phyloP scores from a whole-genome alignment of 2,888 invertebrate species.

The Scaptomyza reducta region DNA sequence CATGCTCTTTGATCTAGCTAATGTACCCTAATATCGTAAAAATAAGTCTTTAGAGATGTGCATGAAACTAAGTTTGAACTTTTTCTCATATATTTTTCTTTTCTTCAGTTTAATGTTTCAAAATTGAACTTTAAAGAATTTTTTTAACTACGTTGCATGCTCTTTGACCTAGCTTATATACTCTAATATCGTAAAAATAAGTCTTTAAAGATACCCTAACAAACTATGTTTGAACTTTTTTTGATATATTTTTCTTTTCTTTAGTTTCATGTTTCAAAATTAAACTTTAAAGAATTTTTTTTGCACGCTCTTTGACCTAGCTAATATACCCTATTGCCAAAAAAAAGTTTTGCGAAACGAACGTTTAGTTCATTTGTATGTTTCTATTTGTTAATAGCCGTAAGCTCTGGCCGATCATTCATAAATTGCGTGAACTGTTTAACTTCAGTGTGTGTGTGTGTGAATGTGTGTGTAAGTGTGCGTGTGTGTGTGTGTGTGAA shows the following conservation, averaged over 20 bases:
- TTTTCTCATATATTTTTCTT: not conserved
- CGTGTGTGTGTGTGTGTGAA: conserved; percentile 31
- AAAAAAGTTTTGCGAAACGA: conserved; percentile 32
- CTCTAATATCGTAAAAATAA: conserved; percentile 43
- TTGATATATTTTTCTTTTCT: not conserved
- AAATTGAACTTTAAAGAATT: no score
- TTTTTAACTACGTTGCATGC: no score
- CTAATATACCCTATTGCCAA: conserved; percentile 8
- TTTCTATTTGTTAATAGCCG: conserved; percentile 71
- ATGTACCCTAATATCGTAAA: conserved; percentile 38
- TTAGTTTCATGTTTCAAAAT: no score
- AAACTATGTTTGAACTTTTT: not conserved
- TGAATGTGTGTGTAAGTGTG: conserved; percentile 17
- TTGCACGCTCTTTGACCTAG: not conserved
- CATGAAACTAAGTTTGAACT: not conserved
- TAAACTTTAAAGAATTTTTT: no score
- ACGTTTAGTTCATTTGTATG: conserved; percentile 1
- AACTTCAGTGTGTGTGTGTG: conserved; percentile 25
- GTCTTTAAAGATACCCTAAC: conserved; percentile 21
- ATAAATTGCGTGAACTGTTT: conserved; percentile 71
- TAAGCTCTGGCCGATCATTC: conserved; percentile 70
- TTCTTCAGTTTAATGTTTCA: no score
- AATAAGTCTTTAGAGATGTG: conserved; percentile 13
- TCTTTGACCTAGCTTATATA: conserved; percentile 1
- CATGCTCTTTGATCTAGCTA: not conserved